Evolutionary conservation across 1,140 invertebrate species (phyloP).

Genomic region (Drosophila novamexicana): DNA sequence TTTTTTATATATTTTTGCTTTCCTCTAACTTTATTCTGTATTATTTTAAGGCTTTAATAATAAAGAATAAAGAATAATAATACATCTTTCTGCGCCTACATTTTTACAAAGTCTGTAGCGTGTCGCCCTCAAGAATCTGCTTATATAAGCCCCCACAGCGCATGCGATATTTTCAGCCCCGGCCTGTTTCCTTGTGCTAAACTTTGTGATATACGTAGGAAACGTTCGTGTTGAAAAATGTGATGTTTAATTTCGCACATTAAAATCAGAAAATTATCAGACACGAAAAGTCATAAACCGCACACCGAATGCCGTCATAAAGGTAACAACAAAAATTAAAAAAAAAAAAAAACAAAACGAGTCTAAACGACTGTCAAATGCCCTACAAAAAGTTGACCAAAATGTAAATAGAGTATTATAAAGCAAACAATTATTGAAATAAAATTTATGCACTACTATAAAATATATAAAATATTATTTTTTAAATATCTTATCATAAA

Average conservation of each 20-base stretch:
- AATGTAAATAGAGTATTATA: too few relatives aligned
- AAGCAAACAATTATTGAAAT: too few relatives aligned
- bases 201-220: slow-evolving; percentile 58
- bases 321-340: slow-evolving; percentile 23
- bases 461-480: too few relatives aligned
- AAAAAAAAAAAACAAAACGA: too few relatives aligned
- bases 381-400: background rate
- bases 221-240: slow-evolving; percentile 84
- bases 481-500: too few relatives aligned
- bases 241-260: slow-evolving; percentile 84
- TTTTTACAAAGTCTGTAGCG: too few relatives aligned
- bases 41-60: too few relatives aligned
- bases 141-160: background rate
- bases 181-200: slow-evolving; percentile 23
- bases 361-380: background rate
- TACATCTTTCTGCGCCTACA: too few relatives aligned
- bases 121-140: background rate
- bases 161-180: background rate
- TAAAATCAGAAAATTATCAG: slow-evolving; percentile 84
- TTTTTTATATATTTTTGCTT: too few relatives aligned
- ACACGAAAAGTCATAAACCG: slow-evolving; percentile 81
- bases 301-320: slow-evolving; percentile 66
- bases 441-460: too few relatives aligned
- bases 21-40: too few relatives aligned
- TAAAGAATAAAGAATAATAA: too few relatives aligned